Evolutionary conservation across 2,113 vertebrate genomes (phyloP).

Genomic region (Stercorarius parasiticus): DNA sequence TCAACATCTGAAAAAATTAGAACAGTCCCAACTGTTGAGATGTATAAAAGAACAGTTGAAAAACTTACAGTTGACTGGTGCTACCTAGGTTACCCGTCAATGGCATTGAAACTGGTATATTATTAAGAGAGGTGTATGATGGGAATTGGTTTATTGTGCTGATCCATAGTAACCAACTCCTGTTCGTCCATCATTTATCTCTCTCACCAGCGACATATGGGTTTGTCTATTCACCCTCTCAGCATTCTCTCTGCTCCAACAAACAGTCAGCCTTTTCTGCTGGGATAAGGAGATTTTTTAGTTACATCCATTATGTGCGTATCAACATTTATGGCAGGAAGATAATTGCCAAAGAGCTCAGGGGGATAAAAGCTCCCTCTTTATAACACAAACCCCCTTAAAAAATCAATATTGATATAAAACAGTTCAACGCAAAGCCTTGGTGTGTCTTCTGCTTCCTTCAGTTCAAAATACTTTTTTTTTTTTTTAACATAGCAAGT

Average conservation of each 20-base stretch:
- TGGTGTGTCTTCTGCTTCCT: constrained; percentile 31
- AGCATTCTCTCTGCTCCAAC: constrained; percentile 82
- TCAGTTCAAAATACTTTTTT: constrained; percentile 28
- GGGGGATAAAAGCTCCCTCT: constrained; percentile 78
- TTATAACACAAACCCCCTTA: constrained; percentile 67
- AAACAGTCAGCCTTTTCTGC: constrained; percentile 81
- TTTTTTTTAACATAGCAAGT: not conserved
- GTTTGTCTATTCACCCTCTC: constrained; percentile 80
- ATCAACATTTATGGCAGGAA: constrained; percentile 85
- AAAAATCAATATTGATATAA: constrained; percentile 80
- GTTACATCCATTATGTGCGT: constrained; percentile 82
- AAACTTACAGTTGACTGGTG: constrained; percentile 79
- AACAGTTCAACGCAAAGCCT: constrained; percentile 62
- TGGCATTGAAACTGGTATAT: constrained; percentile 79
- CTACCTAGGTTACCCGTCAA: constrained; percentile 85
- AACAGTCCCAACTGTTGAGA: constrained; percentile 29
- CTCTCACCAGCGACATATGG: constrained; percentile 80
- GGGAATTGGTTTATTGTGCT: constrained; percentile 84
- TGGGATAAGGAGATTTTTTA: constrained; percentile 81
- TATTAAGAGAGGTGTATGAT: constrained; percentile 81
- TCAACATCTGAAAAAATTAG: constrained; percentile 54
- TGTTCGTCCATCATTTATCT: constrained; percentile 82
- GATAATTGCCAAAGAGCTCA: constrained; percentile 82
- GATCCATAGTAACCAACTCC: constrained; percentile 79
- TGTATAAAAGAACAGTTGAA: constrained; percentile 69